Evolutionary conservation across 2,113 vertebrate genomes (phyloP).

Genomic region (Clarias magur): DNA sequence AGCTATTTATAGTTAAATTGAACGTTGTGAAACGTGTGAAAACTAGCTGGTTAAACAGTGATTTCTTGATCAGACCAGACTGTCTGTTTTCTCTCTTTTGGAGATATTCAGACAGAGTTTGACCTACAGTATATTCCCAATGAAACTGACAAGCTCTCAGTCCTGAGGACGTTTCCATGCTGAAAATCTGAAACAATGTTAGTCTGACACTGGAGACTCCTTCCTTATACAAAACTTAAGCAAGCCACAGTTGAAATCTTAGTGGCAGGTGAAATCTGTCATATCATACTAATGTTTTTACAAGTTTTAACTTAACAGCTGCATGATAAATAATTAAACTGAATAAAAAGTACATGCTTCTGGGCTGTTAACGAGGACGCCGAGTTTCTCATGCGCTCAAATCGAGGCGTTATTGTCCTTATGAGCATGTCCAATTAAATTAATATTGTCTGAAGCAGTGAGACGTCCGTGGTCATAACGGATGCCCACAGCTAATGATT

Average conservation of each 20-base stretch:
- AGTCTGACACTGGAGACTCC: no score
- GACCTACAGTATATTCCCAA: no score
- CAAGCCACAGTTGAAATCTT: neutral
- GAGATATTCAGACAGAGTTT: no score
- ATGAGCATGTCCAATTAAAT: slow-evolving; percentile 50
- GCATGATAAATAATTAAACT: neutral
- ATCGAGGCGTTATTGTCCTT: slow-evolving; percentile 40
- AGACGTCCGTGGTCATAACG: slow-evolving; percentile 25
- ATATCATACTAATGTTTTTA: neutral
- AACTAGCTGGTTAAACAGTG: no score
- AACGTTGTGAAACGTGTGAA: no score
- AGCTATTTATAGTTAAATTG: neutral
- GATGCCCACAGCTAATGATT: neutral
- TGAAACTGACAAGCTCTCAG: no score
- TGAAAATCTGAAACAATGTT: no score
- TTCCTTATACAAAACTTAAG: neutral
- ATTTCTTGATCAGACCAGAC: no score
- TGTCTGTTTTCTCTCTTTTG: no score
- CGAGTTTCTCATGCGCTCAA: neutral
- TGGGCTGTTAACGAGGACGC: neutral
- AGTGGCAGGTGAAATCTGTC: neutral
- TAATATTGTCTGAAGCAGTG: slow-evolving; percentile 33
- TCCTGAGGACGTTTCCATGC: no score
- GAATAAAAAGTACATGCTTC: neutral
- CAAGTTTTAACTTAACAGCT: neutral